These are phyloP conservation scores for Gracilinanus agilis DNA, from an alignment of 2,113 vertebrate genomes.

Conservation along the genomic window DNA sequence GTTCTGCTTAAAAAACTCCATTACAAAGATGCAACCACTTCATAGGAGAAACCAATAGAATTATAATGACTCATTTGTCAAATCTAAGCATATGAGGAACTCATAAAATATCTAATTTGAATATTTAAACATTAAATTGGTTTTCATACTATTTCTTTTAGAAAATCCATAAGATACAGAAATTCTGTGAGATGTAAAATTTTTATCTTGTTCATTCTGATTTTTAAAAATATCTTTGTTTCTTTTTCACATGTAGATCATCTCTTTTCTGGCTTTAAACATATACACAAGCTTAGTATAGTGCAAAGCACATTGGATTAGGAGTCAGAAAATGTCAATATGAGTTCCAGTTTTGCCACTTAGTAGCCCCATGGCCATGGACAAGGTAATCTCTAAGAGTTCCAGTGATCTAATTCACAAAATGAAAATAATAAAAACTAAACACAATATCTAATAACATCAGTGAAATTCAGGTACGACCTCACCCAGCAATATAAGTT, in stretches of 20 bases:
- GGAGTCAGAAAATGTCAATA: background rate
- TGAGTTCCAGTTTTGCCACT: background rate
- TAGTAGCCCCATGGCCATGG: background rate
- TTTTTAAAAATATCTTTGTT: background rate
- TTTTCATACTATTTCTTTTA: background rate
- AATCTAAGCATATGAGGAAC: background rate
- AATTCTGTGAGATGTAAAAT: background rate
- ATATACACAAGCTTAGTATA: background rate
- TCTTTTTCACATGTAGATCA: background rate
- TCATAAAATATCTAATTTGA: background rate
- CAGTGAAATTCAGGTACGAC: background rate
- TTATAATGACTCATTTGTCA: background rate
- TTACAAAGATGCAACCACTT: conserved; percentile 3
- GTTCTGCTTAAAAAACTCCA: background rate
- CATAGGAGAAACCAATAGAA: conserved; percentile 11
- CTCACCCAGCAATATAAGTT: background rate
- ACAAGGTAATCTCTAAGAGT: background rate
- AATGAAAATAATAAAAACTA: background rate
- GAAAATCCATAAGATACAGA: background rate
- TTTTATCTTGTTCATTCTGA: conserved; percentile 1
- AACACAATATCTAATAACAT: background rate
- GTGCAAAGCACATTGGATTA: background rate
- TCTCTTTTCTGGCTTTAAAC: background rate
- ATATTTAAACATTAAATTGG: conserved; percentile 24
- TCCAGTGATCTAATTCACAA: background rate